Evolutionary conservation across 2,797 vertebrate genomes (phyloP), one percentile per base, ranked within the genome.

Genomic region (Myotis planiceps): DNA sequence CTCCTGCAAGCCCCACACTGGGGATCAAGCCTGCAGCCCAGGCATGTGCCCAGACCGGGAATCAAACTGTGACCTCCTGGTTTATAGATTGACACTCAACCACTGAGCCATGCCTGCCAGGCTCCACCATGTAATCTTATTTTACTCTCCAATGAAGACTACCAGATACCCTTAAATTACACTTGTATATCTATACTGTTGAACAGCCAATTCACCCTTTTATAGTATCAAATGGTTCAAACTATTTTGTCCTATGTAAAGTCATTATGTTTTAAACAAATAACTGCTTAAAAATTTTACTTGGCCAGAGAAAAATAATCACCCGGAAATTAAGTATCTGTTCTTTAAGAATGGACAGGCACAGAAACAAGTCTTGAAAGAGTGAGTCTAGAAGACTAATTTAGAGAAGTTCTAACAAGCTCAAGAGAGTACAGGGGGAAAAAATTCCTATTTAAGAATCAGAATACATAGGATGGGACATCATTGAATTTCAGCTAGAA

Each of bases 271-370:
- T 94, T 68, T 88, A 29, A 95, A 37, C 21, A 94, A 86, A 27
- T 66, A 93, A 78, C 39, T 92, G 37, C 42, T 92, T 65, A 45
- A 34, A 65, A 90, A 87, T 66, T 82, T 90, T 60, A 90, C 19
- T 42, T 79, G 10, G 27, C 27, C 83, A 79, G 23, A 92, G 25
- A 92, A 87, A 86, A 93, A 60, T 25, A 81, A 71, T 29, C 19
- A 78, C 65, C 29, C 49, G 13, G 7, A 72, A 94, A 82, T 65
- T 68, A 86, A 89, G 25, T 29, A 80, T n/a, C 37, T 27, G 16
- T 58, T 49, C 72, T 49, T 49, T 32, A 53, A 80, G 37, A 85
- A 91, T 25, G 3, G 4, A 71, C 5, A 72, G 37, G 9, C 75
- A 92, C 6, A 60, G 37, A 49, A 78, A 65, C 45, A 87, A 91